Percentiles rank a stretch among this genome's conserved stretches.
Evolutionary conservation across 2,888 invertebrate genomes (phyloP).

Genomic region (Clostera curtula): DNA sequence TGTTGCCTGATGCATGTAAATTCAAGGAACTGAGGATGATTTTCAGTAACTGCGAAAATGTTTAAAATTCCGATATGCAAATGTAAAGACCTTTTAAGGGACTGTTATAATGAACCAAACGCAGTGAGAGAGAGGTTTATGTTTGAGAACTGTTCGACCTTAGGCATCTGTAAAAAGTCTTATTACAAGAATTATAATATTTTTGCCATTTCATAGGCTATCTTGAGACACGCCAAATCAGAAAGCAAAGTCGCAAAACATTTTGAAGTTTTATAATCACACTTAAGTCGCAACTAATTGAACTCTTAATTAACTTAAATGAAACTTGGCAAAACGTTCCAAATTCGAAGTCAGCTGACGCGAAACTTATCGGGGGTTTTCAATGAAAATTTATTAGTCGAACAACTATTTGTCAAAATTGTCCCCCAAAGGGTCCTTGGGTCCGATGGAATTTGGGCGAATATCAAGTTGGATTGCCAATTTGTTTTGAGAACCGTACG

Average conservation of each 20-base stretch:
- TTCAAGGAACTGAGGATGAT: conserved; percentile 17
- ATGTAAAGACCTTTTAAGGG: too few species aligned
- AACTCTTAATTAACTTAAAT: conserved; percentile 66
- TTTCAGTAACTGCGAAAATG: conserved; percentile 1
- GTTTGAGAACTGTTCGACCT: too few species aligned
- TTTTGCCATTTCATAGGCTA: too few species aligned
- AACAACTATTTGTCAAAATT: conserved; percentile 70
- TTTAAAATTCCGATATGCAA: too few species aligned
- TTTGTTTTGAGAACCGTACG: conserved; percentile 45
- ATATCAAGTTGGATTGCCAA: conserved; percentile 55
- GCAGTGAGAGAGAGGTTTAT: too few species aligned
- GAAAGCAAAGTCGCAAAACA: conserved; percentile 43
- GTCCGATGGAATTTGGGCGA: conserved; percentile 51
- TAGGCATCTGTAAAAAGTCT: too few species aligned
- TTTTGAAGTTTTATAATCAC: conserved; percentile 57
- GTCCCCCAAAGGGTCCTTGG: conserved; percentile 45
- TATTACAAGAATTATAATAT: too few species aligned
- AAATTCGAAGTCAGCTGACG: conserved; percentile 56
- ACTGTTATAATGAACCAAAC: too few species aligned
- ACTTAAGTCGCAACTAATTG: conserved; percentile 62
- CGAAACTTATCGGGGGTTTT: conserved; percentile 61
- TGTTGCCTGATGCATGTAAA: conserved; percentile 17
- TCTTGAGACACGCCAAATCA: conserved; percentile 32
- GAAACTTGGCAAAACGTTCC: conserved; percentile 58
- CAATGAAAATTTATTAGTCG: conserved; percentile 70